phyloP scores from a whole-genome alignment of 1,140 invertebrate species.

The Hyles euphorbiae region DNA sequence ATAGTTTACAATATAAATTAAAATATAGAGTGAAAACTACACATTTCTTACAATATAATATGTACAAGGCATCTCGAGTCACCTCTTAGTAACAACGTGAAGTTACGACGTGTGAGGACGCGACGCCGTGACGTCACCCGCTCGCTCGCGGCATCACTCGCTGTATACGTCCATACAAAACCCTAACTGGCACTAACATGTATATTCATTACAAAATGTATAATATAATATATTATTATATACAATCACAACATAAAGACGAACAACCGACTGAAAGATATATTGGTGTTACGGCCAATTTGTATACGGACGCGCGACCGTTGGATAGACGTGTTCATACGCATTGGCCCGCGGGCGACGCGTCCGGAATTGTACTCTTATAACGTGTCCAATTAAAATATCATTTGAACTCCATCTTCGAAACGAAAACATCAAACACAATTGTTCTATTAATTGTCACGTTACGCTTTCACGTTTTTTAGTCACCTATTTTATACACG shows the following conservation, averaged over 20 bases:
- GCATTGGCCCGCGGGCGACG: not conserved
- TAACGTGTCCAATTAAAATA: slow-evolving; percentile 32
- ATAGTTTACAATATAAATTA: slow-evolving; percentile 72
- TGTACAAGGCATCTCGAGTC: slow-evolving; percentile 67
- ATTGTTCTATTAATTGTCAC: slow-evolving; percentile 4
- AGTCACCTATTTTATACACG: not conserved
- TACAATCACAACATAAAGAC: slow-evolving; percentile 73
- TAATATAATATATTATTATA: slow-evolving; percentile 68
- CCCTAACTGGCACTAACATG: slow-evolving; percentile 72
- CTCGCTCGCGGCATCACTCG: slow-evolving; percentile 21
- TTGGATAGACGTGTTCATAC: not conserved
- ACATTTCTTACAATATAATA: slow-evolving; percentile 66
- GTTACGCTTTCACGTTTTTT: not conserved
- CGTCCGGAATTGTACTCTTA: slow-evolving; percentile 37
- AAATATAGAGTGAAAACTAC: slow-evolving; percentile 73
- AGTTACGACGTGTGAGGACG: slow-evolving; percentile 4
- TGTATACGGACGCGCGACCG: slow-evolving; percentile 5
- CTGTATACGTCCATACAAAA: slow-evolving; percentile 68
- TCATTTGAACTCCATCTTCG: slow-evolving; percentile 33
- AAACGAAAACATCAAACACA: not conserved
- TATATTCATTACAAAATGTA: slow-evolving; percentile 74
- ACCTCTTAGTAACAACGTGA: slow-evolving; percentile 27
- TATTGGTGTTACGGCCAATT: slow-evolving; percentile 50
- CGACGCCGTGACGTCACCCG: not conserved
- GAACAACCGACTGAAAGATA: slow-evolving; percentile 66